Conservation (phyloP, 2,113 vertebrate species). For the Micromys minutus region DNA sequence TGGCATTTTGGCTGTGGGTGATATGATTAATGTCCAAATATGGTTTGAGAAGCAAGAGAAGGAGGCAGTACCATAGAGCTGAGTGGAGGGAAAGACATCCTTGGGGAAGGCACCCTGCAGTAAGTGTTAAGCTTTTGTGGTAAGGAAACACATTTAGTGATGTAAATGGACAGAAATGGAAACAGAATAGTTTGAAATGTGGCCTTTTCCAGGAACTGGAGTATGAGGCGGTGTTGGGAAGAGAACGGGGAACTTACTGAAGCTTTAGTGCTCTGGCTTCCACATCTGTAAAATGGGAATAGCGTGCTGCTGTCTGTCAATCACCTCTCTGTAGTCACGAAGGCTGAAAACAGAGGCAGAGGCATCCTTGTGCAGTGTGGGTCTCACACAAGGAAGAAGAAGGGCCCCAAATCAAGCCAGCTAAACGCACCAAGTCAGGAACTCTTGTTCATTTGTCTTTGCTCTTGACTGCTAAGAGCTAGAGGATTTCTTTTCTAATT, state of each 20-base stretch:
- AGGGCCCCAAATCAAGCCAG: accelerated
- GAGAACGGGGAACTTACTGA: background rate
- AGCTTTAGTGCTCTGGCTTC: background rate
- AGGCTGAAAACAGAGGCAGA: background rate
- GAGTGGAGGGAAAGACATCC: background rate
- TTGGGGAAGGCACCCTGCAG: background rate
- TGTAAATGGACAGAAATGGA: background rate
- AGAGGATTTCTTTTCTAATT: slow-evolving; percentile 15
- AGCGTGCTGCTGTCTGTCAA: no score
- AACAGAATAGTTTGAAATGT: background rate
- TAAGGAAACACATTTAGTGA: slow-evolving; percentile 4
- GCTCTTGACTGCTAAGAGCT: slow-evolving; percentile 21
- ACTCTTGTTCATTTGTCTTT: slow-evolving; percentile 42
- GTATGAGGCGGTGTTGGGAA: accelerated
- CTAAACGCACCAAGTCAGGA: background rate
- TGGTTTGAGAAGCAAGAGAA: background rate
- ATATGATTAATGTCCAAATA: slow-evolving; percentile 63
- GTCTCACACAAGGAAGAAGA: background rate
- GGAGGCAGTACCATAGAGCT: background rate
- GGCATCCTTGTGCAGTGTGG: background rate
- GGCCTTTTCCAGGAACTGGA: background rate
- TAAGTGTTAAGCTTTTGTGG: background rate
- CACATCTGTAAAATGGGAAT: background rate
- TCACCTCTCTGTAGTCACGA: background rate
- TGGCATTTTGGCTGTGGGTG: slow-evolving; percentile 61